These are phyloP conservation scores for Charaxes varanes DNA, from an alignment of 1,140 invertebrate genomes.

Conservation along the genomic window DNA sequence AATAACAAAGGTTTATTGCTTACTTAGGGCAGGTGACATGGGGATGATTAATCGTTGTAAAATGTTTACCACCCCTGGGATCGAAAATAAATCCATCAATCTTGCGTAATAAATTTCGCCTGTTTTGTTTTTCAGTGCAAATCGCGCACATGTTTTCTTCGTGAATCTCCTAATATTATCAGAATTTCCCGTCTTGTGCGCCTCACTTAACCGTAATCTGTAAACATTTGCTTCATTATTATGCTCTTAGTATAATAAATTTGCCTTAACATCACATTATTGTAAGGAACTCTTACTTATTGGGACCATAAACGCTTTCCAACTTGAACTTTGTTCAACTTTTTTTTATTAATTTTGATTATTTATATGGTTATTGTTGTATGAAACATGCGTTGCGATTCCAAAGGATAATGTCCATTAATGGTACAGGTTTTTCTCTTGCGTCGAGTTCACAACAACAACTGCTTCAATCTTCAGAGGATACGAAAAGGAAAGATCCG, in stretches of 20 bases:
- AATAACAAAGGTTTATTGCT: slow-evolving; percentile 29
- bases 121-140: slow-evolving; percentile 19
- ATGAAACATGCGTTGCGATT: too few species aligned
- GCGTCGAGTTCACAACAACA: too few species aligned
- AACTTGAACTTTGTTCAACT: too few species aligned
- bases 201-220: slow-evolving; percentile 4
- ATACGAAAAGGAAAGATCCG: too few species aligned
- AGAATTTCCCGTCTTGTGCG: not conserved
- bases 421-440: too few species aligned
- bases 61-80: slow-evolving; percentile 25
- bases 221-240: slow-evolving; percentile 4
- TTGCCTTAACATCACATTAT: slow-evolving; percentile 2
- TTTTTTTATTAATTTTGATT: too few species aligned
- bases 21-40: slow-evolving; percentile 34
- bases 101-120: slow-evolving; percentile 24
- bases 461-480: too few species aligned
- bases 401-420: too few species aligned
- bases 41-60: slow-evolving; percentile 29
- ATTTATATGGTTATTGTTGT: too few species aligned
- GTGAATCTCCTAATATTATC: slow-evolving; percentile 3
- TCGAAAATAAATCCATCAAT: slow-evolving; percentile 38
- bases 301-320: too few species aligned
- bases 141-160: slow-evolving; percentile 15
- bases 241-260: slow-evolving; percentile 7
- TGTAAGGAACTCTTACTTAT: not conserved